A percentile compares a stretch with the other conserved stretches of the same genome.
Conservation (phyloP, 2,113 vertebrate species). For the Jacana jacana region DNA sequence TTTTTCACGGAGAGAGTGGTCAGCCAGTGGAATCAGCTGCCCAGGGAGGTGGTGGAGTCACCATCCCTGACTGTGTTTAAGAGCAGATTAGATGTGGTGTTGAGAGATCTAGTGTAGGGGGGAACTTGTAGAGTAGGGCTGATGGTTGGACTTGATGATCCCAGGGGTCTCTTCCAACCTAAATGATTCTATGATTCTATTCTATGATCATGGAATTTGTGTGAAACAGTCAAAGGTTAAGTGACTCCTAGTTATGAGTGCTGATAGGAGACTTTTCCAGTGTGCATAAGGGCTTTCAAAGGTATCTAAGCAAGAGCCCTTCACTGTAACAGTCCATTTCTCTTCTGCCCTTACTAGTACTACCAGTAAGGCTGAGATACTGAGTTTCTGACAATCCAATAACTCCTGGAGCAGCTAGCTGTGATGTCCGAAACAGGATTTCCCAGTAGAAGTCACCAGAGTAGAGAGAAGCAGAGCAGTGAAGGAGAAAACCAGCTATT, state of each 20-base stretch:
- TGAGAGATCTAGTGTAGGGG: no score
- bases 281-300: background rate
- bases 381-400: background rate
- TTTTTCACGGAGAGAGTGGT: no score
- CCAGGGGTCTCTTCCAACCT: no score
- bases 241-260: background rate
- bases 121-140: no score
- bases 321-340: background rate
- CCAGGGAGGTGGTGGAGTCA: no score
- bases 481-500: slow-evolving; percentile 18
- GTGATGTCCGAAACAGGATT: background rate
- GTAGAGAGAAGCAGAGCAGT: background rate
- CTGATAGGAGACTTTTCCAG: background rate
- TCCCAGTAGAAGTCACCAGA: background rate
- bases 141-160: no score
- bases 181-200: no score
- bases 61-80: no score
- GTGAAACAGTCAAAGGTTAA: background rate
- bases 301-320: background rate
- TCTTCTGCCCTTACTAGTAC: background rate
- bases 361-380: background rate
- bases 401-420: background rate
- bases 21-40: no score
- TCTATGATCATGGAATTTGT: no score
- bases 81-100: no score